Evolutionary conservation across 2,797 vertebrate species (phyloP), one percentile per base, ranked within the genome.

Genomic region (Channallabes apus): DNA sequence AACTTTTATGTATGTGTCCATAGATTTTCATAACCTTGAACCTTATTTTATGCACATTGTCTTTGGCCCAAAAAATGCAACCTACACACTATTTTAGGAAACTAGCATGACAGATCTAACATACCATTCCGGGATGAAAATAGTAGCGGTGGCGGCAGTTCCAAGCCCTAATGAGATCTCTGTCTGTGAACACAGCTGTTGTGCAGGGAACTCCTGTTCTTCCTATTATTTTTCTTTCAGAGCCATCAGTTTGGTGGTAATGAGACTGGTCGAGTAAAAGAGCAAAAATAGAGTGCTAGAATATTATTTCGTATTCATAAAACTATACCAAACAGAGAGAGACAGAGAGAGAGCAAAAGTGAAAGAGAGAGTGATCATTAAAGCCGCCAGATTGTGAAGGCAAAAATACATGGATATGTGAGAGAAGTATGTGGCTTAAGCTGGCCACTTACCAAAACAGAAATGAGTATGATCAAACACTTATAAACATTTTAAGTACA

Each of bases 101-200:
- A 20, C 58, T 59, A 59, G 32, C 64, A 92, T 94, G 93, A 94
- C 92, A 93, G 92, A 93, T 92, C 92, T 94, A 87, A 94, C 94
- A 93, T 93, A 93, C 92, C 92, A 94, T 95, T 93, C 93, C 92
- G 87, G 91, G 91, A 93, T 95, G 93, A 94, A 94, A 94, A 93
- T 93, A 95, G 87, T 83, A 71, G 93, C 88, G 92, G 91, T 92
- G 88, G 94, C 93, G 94, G 94, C 93, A 93, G 91, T 91, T 89
- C 92, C 93, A 94, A 94, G 93, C 91, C 92, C 94, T 96, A 95
- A 95, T 94, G 93, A 95, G 94, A 94, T 94, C 94, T 94, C 92
- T 94, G 93, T 93, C 94, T 95, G 91, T 92, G 90, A 94, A 91
- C 94, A 93, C 95, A 95, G 95, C 94, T 95, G 94, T 92, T 93